Conservation (phyloP, 2,113 vertebrate species). For the Vicugna pacos region DNA sequence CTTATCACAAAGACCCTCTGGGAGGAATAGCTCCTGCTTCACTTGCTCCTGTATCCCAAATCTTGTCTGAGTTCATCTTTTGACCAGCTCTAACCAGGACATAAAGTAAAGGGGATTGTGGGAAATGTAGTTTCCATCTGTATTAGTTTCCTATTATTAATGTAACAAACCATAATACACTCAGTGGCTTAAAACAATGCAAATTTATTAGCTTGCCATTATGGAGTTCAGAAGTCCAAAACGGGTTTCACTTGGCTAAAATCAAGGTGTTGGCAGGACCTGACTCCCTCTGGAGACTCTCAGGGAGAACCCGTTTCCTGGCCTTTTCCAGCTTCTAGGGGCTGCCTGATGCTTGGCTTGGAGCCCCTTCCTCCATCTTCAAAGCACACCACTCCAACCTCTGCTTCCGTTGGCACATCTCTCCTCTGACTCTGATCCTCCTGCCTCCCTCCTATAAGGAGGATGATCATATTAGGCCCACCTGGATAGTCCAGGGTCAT, state of each 20-base stretch:
- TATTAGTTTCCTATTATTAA: not conserved
- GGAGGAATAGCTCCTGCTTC: not conserved
- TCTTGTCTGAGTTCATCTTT: not conserved
- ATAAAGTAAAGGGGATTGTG: not conserved
- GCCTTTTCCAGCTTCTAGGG: not conserved
- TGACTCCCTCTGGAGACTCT: not conserved
- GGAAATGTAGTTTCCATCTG: not conserved
- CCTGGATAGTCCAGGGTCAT: not conserved
- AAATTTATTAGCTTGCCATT: not conserved
- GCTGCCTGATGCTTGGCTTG: not conserved
- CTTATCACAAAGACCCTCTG: not conserved
- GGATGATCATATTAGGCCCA: not conserved
- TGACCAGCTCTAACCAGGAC: not conserved
- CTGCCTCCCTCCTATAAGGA: not conserved
- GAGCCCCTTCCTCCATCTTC: not conserved
- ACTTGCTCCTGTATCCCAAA: not conserved
- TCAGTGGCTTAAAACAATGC: not conserved
- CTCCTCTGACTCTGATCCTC: not conserved
- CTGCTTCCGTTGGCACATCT: not conserved
- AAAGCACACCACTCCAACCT: not conserved
- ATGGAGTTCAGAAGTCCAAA: not conserved
- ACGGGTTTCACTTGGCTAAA: not conserved
- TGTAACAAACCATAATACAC: not conserved
- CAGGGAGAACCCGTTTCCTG: not conserved
- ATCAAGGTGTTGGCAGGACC: not conserved